phyloP scores from a whole-genome alignment of 2,113 vertebrate genomes.

The Sula dactylatra region DNA sequence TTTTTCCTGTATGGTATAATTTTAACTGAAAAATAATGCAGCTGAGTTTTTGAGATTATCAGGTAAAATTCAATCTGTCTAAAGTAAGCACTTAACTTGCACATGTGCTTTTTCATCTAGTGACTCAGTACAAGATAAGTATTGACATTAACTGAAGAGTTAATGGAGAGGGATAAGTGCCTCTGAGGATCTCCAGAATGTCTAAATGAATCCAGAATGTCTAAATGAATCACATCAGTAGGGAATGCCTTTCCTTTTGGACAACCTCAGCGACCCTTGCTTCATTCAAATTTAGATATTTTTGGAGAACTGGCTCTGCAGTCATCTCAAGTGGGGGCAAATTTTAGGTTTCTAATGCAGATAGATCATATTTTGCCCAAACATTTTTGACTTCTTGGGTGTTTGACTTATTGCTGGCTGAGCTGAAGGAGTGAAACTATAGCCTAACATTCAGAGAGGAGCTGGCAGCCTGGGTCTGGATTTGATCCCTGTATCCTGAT shows the following conservation, averaged over 20 bases:
- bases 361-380: not conserved
- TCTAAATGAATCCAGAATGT: not conserved
- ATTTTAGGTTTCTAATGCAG: not conserved
- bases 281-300: not conserved
- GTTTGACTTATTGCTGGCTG: not conserved
- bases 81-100: not conserved
- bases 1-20: accelerated
- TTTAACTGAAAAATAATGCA: not conserved
- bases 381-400: not conserved
- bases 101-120: not conserved
- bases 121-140: not conserved
- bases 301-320: not conserved
- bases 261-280: not conserved
- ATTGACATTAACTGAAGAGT: not conserved
- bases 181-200: not conserved
- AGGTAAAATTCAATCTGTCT: not conserved
- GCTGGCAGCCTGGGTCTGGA: not conserved
- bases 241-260: not conserved
- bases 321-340: not conserved
- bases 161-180: not conserved
- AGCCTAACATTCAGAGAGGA: not conserved
- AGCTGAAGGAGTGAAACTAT: not conserved
- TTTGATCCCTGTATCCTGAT: not conserved
- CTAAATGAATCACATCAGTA: not conserved
- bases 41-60: not conserved